Conservation (phyloP, 2,888 invertebrate genomes). For the Xanthorhoe designata region DNA sequence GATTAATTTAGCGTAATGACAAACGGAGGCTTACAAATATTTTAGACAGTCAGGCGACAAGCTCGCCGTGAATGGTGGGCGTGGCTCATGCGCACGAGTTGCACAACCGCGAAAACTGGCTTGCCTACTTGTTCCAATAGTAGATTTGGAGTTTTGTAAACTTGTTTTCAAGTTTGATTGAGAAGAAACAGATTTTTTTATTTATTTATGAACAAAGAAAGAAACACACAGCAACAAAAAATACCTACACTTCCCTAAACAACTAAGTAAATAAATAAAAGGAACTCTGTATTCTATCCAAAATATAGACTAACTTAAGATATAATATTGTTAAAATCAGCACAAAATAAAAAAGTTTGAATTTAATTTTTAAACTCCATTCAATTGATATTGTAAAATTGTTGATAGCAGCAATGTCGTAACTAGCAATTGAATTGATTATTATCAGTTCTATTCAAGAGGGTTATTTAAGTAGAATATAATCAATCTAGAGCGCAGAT, state of each 20-base stretch:
- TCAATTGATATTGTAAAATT: neutral
- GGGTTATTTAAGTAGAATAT: conserved; percentile 13
- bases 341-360: neutral
- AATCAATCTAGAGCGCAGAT: conserved; percentile 20
- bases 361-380: neutral
- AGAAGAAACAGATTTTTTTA: conserved; percentile 8
- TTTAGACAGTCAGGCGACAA: conserved; percentile 51
- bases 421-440: conserved; percentile 9
- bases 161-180: conserved; percentile 30
- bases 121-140: conserved; percentile 41
- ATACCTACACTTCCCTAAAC: too few relatives aligned
- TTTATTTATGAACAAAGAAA: too few relatives aligned
- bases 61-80: conserved; percentile 52
- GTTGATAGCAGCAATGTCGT: neutral
- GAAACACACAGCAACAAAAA: too few relatives aligned
- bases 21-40: conserved; percentile 31
- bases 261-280: too few relatives aligned
- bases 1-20: neutral
- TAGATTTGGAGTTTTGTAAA: conserved; percentile 29
- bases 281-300: too few relatives aligned
- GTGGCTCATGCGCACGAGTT: conserved; percentile 52
- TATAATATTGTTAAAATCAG: conserved; percentile 6
- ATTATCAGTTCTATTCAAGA: conserved; percentile 1
- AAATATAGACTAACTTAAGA: too few relatives aligned
- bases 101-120: conserved; percentile 51